These are phyloP conservation scores for Drosophila arawakana DNA, from an alignment of 1,140 invertebrate genomes.

Conservation along the genomic window DNA sequence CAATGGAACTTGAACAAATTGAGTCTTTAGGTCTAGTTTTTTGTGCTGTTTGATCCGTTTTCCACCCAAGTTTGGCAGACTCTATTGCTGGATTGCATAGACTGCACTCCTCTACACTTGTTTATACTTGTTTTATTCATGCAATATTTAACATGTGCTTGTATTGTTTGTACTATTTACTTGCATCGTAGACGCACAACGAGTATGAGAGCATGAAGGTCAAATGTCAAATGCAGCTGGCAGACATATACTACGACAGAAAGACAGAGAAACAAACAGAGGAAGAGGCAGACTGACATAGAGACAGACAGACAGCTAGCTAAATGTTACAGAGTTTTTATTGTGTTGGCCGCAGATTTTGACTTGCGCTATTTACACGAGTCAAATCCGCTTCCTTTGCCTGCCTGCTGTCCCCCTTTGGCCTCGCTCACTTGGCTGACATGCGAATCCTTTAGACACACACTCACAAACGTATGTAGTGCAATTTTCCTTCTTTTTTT, in stretches of 20 bases:
- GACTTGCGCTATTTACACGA: conserved; percentile 31
- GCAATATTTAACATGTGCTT: conserved; percentile 61
- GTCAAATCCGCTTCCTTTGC: conserved; percentile 2
- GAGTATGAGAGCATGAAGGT: conserved; percentile 30
- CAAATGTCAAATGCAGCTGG: conserved; percentile 51
- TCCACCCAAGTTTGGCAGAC: too few relatives aligned
- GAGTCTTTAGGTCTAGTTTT: too few relatives aligned
- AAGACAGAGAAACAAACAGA: background rate
- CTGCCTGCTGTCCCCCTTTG: background rate
- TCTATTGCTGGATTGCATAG: background rate
- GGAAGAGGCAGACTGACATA: conserved; percentile 4
- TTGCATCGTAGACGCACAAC: conserved; percentile 24
- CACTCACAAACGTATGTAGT: background rate
- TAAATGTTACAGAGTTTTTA: conserved; percentile 31
- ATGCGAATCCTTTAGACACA: conserved; percentile 3
- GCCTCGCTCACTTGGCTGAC: background rate
- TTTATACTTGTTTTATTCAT: conserved; percentile 38
- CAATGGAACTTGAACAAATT: too few relatives aligned
- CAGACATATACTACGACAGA: conserved; percentile 11
- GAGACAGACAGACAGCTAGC: conserved; percentile 21
- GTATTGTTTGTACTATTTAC: conserved; percentile 44
- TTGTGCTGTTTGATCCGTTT: too few relatives aligned
- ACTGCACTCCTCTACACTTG: background rate
- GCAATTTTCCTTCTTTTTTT: background rate
- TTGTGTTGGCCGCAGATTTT: conserved; percentile 42